Percentiles rank a stretch among this genome's conserved stretches.
These are phyloP conservation scores for Arctocebus calabarensis DNA, from an alignment of 2,797 vertebrate genomes.

Conservation along the genomic window DNA sequence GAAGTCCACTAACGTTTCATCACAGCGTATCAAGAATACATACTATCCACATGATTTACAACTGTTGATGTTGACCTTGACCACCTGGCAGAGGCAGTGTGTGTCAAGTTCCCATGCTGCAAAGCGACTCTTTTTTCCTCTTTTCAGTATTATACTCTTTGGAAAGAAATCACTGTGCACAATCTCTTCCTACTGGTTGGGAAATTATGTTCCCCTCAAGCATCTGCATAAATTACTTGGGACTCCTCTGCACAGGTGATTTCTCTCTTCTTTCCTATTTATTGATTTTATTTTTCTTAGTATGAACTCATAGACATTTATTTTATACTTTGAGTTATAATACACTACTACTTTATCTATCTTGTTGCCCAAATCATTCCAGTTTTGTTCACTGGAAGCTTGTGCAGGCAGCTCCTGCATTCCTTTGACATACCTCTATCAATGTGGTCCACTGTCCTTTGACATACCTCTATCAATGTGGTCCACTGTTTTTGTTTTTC, in stretches of 20 bases:
- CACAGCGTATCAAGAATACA: not conserved
- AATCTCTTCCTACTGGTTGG: not conserved
- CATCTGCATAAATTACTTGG: conserved; percentile 21
- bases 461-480: not conserved
- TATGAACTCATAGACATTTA: not conserved
- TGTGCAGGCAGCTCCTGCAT: not conserved
- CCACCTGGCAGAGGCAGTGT: not conserved
- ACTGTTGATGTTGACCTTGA: not conserved
- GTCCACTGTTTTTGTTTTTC: not conserved
- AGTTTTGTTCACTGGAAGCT: not conserved
- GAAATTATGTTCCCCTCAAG: not conserved
- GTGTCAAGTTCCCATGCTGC: not conserved
- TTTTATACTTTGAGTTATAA: not conserved
- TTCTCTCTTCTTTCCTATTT: not conserved
- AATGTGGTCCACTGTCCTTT: not conserved
- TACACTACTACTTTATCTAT: not conserved
- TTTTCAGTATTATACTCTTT: not conserved
- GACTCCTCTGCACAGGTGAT: not conserved
- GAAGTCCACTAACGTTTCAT: conserved; percentile 14
- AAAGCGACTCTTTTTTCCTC: not conserved
- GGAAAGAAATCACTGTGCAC: not conserved
- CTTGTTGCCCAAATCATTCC: not conserved
- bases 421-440: not conserved
- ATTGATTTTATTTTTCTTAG: not conserved
- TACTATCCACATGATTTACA: not conserved